Base-by-base conservation (phyloP, 2,113 vertebrate species). In the Parotia lawesii region DNA sequence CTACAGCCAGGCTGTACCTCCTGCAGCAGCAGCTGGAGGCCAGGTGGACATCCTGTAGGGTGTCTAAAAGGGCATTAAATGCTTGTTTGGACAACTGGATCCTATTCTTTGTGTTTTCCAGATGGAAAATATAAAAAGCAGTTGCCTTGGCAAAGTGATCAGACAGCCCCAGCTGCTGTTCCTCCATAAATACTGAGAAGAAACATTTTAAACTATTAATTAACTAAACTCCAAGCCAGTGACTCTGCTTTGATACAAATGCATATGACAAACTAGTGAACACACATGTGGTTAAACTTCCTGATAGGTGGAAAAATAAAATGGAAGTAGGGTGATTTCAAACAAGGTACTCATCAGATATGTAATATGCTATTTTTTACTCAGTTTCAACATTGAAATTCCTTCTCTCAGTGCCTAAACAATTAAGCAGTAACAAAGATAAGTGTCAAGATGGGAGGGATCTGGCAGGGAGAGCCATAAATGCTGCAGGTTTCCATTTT, bases 131-230 rank as follows among this genome's bases (percentile, higher is more conserved):
- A 76, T 24, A 76, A 40, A 62, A 76, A 70, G 42, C 17, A 40
- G 38, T 89, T 91, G 65, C 48, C 50, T 89, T 88, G 82, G 87
- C 78, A 77, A 73, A 95, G 22, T 74, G 78, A 72, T 80, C 71
- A 93, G 81, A 66, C 44, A 62, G 38, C 24, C 38, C 29, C 90
- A 95, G 92, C 75, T 93, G 90, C 78, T 92, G 35, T 65, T 83
- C 27, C 15, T 20, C 85, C 75, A 75, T 72, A 87, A 91, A 74
- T 56, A 84, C 4, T 7, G n/a, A 78, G 47, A 83, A 83, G 78
- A 79, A 94, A 87, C 64, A 80, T 44, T 87, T 85, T 62, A 54
- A 79, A 56, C 31, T 79, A 74, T 93, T 85, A 79, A 91, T 83
- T 76, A 93, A 38, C 22, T 69, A 12, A 91, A 75, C 42, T 54